Base-by-base conservation (phyloP, 1,140 invertebrate genomes). In the Eufriesea mexicana region DNA sequence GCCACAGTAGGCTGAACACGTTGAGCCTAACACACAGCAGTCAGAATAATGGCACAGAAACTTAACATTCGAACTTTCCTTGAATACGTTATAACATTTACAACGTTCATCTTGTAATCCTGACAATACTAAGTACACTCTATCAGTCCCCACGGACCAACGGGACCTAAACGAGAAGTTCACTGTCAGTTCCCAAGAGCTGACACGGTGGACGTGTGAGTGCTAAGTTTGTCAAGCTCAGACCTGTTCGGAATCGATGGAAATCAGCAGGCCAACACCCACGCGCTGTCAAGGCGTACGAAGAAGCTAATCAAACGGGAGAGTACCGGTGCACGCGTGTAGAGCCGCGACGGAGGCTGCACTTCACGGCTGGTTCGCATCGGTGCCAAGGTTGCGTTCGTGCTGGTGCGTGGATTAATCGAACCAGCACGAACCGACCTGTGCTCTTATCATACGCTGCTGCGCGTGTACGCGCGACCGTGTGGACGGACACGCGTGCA, bases 321-420 rank as follows among this genome's bases (percentile, higher is more conserved):
- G 42, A 76, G 45, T 35, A 35, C 51, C 45, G 51, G 80, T 47
- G 45, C 68, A 72, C 55, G 61, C 54, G 76, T 77, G 64, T 64
- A 72, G 42, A 67, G 16, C 72, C 51, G 70, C 47, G 54, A 72
- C 54, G 28, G 86, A 85, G 64, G 62, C 84, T 92, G 91, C 92
- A 91, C 92, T 93, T 93, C 92, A 92, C 88, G 92, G 89, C 89
- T 92, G 87, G 90, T 92, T 92, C 92, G 90, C 91, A 93, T 93
- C 89, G 91, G 92, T 93, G 92, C 92, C 92, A 92, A 93, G 92
- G 92, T 93, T 92, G 91, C 86, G 78, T 49, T 80, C 90, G 89
- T 85, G 85, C 86, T 78, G 76, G 78, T 75, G 71, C 67, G 67
- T 79, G 71, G 83, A 77, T 84, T 82, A 83, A 77, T 79, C 54